Evolutionary conservation across 2,113 vertebrate genomes (phyloP).

Genomic region (Anarhynchus alexandrinus): DNA sequence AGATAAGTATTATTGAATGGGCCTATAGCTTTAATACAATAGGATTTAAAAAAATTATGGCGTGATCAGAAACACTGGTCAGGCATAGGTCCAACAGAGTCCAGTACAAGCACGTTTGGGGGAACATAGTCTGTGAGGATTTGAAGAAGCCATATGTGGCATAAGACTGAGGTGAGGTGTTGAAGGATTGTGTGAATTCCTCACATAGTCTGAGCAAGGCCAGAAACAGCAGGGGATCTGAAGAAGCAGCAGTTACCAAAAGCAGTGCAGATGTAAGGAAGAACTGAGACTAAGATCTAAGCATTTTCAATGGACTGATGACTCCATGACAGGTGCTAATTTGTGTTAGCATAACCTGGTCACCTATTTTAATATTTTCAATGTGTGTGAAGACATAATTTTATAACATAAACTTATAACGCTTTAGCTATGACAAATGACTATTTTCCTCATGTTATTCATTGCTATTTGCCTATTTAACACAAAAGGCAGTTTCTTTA

Average conservation of each 20-base stretch:
- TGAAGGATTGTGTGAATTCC: not conserved
- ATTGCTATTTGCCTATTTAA: not conserved
- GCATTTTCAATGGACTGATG: not conserved
- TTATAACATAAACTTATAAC: not conserved
- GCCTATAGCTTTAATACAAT: not conserved
- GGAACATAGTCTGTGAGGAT: not conserved
- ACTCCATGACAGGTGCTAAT: not conserved
- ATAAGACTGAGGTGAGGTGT: not conserved
- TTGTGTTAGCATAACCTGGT: not conserved
- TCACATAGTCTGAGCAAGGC: not conserved
- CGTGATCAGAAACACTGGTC: not conserved
- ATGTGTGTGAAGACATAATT: not conserved
- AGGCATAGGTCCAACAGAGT: not conserved
- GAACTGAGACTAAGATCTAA: not conserved
- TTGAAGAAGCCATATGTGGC: not conserved
- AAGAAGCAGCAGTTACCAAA: not conserved
- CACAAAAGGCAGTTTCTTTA: not conserved
- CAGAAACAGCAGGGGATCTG: not conserved
- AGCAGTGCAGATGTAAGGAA: not conserved
- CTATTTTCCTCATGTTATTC: not conserved
- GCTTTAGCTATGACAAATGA: not conserved
- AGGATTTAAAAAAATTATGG: not conserved
- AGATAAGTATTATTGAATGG: not conserved
- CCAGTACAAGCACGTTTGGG: not conserved
- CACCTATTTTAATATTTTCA: not conserved